Evolutionary conservation across 2,888 invertebrate genomes (phyloP), one percentile per base, ranked within the genome.

Genomic region (Diarsia mendica): DNA sequence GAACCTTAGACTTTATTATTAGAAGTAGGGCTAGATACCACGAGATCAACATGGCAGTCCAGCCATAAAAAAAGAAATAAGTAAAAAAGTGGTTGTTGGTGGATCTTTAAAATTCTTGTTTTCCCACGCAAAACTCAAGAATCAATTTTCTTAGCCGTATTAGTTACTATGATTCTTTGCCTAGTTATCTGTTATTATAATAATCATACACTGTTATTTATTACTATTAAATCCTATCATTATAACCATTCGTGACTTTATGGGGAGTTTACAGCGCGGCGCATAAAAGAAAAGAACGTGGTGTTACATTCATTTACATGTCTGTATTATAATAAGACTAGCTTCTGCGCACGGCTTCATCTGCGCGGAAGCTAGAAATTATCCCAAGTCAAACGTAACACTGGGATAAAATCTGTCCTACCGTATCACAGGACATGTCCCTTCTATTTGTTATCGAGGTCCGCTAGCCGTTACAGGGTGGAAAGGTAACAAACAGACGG

Each of bases 161-260:
- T n/a, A n/a, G n/a, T n/a, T 74, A 67, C 44, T 64, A 51, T 28
- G 66, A 69, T 44, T 53, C 15, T n/a, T 67, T 72, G 49, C 23
- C 53, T 85, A 65, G 49, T 85, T 82, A 82, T 65, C 51, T 85
- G 61, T 85, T 70, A 72, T 85, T 85, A 82, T 46, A 70, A 70
- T 78, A 82, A 78, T 82, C 44, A 65, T 58, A 55, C 70, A 46
- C 8, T 82, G 71, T 72, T 73, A 85, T 85, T 82, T 85, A 85
- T 83, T 77, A 60, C 78, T 73, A 77, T 85, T 68, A 73, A 77
- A 73, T 48, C 60, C 72, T 66, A 82, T 85, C 65, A 85, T 83
- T 77, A 83, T 65, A 64, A 44, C 33, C 4, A 77, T 71, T 85
- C 83, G 83, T 83, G 83, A 82, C 83, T 85, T 61, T 85, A 73